These are phyloP conservation scores for Passer domesticus DNA, from an alignment of 2,113 vertebrate genomes.

Conservation along the genomic window DNA sequence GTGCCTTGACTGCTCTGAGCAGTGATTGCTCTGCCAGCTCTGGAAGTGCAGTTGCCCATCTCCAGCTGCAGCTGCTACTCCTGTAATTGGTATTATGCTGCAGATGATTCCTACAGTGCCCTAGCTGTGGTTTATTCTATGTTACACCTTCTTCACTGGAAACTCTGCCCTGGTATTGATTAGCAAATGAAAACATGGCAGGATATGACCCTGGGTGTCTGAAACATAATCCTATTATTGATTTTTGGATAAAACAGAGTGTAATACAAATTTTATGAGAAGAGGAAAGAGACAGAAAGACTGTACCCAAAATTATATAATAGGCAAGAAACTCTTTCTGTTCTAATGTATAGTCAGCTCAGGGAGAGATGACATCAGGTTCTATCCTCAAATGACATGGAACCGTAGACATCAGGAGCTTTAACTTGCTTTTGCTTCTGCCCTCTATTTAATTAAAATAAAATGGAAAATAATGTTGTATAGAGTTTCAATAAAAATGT, in stretches of 20 bases:
- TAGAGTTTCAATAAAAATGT: neutral
- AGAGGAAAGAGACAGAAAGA: neutral
- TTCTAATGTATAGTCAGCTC: neutral
- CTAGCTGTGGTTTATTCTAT: neutral
- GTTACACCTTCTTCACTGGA: neutral
- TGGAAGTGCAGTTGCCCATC: neutral
- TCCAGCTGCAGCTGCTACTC: neutral
- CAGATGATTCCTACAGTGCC: neutral
- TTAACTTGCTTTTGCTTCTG: neutral
- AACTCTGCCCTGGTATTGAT: neutral
- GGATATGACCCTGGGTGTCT: neutral
- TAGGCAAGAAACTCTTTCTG: neutral
- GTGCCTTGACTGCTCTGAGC: neutral
- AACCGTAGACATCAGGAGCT: neutral
- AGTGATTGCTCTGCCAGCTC: neutral
- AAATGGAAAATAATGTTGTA: neutral
- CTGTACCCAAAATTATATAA: neutral
- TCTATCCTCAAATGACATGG: neutral
- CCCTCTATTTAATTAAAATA: neutral
- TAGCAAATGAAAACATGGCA: slow-evolving; percentile 8
- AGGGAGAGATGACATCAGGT: neutral
- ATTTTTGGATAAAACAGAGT: neutral
- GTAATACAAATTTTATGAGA: neutral
- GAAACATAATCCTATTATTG: neutral
- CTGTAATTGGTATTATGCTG: neutral